Base-by-base conservation (phyloP, 2,113 vertebrate species). In the Myotis brandtii region DNA sequence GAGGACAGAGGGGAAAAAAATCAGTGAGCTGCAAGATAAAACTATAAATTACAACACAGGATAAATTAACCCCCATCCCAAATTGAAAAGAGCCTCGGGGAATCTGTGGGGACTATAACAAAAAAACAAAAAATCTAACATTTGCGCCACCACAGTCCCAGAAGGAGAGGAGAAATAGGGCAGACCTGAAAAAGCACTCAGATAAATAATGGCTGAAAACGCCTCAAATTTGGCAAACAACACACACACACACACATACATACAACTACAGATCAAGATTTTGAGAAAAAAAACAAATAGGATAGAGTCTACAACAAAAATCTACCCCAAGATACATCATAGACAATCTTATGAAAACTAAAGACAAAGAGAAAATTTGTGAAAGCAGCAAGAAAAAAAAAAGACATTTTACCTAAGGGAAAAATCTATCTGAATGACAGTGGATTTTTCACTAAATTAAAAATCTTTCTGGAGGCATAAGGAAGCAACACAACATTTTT, bases 381-480 rank as follows among this genome's bases (percentile, higher is more conserved):
- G 32, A 86, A 94, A 93, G 7, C 50, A 50, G 50, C 10, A 66
- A 89, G 30, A 76, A 21, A 54, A 59, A 23, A 93, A 37, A 91
- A 92, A 81, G 48, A 52, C 16, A 40, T 87, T 93, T 91, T 54
- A 52, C 30, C 34, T 56, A 50, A 89, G 16, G 34, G 56, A 56
- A 52, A 52, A 89, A 56, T 84, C 72, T 92, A 50, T 86, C 30
- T 91, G 91, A 80, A 70, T 80, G 20, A 75, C 43, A 75, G 52
- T 56, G 8, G 18, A 88, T 67, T 75, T 83, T 30, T 94, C 54
- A 79, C 64, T 20, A 75, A 32, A 92, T 70, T 25, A 75, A 34
- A 89, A 96, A 88, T 84, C 40, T 34, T 79, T 64, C 84, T 50
- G 34, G 54, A 80, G 23, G 40, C 48, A 67, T 40, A 79, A 52